A percentile compares a stretch with the other conserved stretches of the same genome.
phyloP scores from a whole-genome alignment of 1,140 invertebrate species.

The Drosophila pallidifrons region DNA sequence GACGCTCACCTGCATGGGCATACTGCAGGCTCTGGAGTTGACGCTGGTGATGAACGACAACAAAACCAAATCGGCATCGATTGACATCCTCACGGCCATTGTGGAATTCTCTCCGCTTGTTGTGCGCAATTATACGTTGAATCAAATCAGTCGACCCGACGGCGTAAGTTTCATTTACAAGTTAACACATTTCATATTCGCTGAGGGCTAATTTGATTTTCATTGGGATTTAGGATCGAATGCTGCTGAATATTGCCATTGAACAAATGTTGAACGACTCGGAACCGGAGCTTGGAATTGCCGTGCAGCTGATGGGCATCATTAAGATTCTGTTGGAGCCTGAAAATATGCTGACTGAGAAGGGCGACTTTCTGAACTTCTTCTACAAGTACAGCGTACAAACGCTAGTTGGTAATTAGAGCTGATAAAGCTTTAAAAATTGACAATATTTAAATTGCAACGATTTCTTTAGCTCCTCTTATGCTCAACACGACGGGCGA shows the following conservation, averaged over 20 bases:
- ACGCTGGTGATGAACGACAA: conserved; percentile 96
- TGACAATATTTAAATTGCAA: background rate
- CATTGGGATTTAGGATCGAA: conserved; percentile 90
- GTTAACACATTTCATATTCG: background rate
- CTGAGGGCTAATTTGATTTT: background rate
- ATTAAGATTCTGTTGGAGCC: conserved; percentile 97
- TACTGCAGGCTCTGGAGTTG: conserved; percentile 97
- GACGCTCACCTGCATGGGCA: conserved; percentile 96
- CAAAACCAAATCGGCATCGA: conserved; percentile 97
- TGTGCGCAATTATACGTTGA: conserved; percentile 97
- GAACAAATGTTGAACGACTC: conserved; percentile 96
- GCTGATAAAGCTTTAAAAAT: background rate
- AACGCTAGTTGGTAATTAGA: conserved; percentile 92
- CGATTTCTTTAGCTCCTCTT: conserved; percentile 89
- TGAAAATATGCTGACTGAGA: conserved; percentile 99
- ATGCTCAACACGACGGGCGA: conserved; percentile 95
- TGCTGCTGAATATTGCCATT: conserved; percentile 98
- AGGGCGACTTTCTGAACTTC: conserved; percentile 98
- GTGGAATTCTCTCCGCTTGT: conserved; percentile 99
- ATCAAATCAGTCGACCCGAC: conserved; percentile 95
- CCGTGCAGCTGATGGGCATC: conserved; percentile 97
- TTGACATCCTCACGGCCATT: conserved; percentile 99
- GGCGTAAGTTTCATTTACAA: conserved; percentile 87
- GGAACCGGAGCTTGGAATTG: conserved; percentile 96
- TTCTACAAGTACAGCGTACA: conserved; percentile 99